These are phyloP conservation scores for Hypocryptadius cinnamomeus DNA, from an alignment of 2,113 vertebrate species.

Conservation along the genomic window DNA sequence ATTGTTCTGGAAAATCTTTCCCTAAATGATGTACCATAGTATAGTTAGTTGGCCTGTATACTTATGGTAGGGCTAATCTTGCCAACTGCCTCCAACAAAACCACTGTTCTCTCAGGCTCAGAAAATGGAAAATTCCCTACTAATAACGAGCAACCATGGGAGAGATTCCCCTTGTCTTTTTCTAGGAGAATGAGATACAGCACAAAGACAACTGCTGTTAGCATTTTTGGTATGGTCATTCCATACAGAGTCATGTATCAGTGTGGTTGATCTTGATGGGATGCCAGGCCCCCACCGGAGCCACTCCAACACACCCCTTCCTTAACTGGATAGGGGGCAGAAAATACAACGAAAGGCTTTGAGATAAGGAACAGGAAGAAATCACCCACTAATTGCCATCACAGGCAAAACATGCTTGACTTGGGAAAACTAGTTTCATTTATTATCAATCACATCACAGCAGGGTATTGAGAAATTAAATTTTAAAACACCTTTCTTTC, in stretches of 20 bases:
- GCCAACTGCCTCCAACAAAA: background rate
- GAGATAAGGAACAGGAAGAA: background rate
- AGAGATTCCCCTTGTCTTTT: background rate
- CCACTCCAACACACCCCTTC: background rate
- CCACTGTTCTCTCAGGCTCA: background rate
- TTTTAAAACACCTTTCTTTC: background rate
- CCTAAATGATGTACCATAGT: background rate
- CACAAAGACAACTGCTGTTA: background rate
- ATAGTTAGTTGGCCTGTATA: background rate
- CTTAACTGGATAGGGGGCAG: background rate
- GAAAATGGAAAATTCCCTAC: background rate
- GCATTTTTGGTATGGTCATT: background rate
- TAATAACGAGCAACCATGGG: background rate
- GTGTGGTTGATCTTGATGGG: background rate
- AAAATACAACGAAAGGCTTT: background rate
- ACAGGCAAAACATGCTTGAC: background rate
- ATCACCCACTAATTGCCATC: background rate
- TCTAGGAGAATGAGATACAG: background rate
- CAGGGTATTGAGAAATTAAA: background rate
- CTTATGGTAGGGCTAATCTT: background rate
- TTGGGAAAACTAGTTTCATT: background rate
- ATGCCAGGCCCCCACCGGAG: background rate
- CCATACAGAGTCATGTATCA: background rate
- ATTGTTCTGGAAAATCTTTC: background rate
- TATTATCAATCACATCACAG: background rate